Percentiles rank a stretch among this genome's conserved stretches.
These are phyloP conservation scores for Drosophila percnosoma DNA, from an alignment of 2,888 invertebrate genomes.

Conservation along the genomic window DNA sequence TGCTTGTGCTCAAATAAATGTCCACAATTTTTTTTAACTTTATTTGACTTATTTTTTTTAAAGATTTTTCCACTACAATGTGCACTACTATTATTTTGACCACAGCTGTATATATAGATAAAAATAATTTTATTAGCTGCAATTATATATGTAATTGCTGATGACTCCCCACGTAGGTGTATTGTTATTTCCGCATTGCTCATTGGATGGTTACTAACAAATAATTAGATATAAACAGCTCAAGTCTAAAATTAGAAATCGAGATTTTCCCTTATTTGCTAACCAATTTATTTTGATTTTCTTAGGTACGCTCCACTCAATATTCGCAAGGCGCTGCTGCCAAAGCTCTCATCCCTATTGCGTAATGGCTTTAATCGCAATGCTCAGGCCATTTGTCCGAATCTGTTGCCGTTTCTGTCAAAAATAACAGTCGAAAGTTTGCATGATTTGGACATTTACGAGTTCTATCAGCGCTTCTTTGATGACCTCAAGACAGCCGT, in stretches of 20 bases:
- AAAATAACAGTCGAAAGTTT: constrained; percentile 84
- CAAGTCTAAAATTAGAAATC: neutral
- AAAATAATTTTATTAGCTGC: neutral
- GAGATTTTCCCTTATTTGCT: neutral
- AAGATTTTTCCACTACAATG: too few species aligned
- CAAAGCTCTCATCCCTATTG: constrained; percentile 89
- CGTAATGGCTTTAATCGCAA: constrained; percentile 91
- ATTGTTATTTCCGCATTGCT: neutral
- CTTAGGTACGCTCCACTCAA: constrained; percentile 86
- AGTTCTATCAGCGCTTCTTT: constrained; percentile 89
- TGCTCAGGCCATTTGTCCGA: constrained; percentile 89
- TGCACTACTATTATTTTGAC: neutral
- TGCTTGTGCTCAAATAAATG: too few species aligned
- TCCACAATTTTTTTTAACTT: too few species aligned
- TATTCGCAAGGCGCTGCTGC: constrained; percentile 90
- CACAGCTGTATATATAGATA: neutral
- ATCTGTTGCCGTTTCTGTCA: constrained; percentile 91
- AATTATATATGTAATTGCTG: neutral
- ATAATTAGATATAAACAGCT: neutral
- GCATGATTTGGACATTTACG: constrained; percentile 72
- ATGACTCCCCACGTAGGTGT: neutral
- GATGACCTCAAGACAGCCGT: constrained; percentile 88
- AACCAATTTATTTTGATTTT: neutral
- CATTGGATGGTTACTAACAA: neutral
- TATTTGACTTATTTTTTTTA: too few species aligned